Base-by-base conservation (phyloP, 2,888 invertebrate species). In the Euzophera pinguis region DNA sequence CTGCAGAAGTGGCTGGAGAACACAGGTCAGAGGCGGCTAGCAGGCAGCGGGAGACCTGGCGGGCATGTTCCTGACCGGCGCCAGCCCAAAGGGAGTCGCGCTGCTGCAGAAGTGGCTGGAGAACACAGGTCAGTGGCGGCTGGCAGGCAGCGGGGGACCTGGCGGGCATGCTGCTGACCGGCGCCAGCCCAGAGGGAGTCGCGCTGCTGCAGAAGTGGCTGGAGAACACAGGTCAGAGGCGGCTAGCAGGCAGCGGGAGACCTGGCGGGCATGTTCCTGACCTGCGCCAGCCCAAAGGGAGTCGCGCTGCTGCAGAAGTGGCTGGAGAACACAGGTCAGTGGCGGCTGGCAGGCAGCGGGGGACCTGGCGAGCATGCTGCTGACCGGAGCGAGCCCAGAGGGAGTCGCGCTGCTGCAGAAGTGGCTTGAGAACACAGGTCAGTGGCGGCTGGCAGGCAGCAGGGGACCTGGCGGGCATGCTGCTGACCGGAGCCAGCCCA, bases 91-190 rank as follows among this genome's bases (percentile, higher is more conserved):
- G 67, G 96, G 96, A 37, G 90, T 98, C 41, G 92, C 93, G 55
- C 90, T 99, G 65, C 88, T 98, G 64, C 97, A 97, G 85, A 93
- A 93, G 59, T 98, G 97, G 86, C 91, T 98, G 65, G 97, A 99
- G 85, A 81, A 90, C 32, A 94, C 96, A 0, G 45, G 45, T 32
- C 1, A 0, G 13, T 7, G 5, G 6, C 4, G 14, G 38, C 6
- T 37, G n/a, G 32, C 3, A 2, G 7, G 22, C 22, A 2, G 22
- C 5, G 2, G 5, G 3, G 5, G 22, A 95, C 82, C 90, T 98
- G 14, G 93, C 96, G 69, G 98, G 97, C 32, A 90, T 98, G 54
- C 86, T 97, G 64, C 91, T 98, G 48, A 96, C 98, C 48, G 95
- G 95, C 34, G 93, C 95, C 50, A 93, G 93, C 43, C 73, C 90